phyloP scores from a whole-genome alignment of 2,888 invertebrate species.

The Cantharis rufa region DNA sequence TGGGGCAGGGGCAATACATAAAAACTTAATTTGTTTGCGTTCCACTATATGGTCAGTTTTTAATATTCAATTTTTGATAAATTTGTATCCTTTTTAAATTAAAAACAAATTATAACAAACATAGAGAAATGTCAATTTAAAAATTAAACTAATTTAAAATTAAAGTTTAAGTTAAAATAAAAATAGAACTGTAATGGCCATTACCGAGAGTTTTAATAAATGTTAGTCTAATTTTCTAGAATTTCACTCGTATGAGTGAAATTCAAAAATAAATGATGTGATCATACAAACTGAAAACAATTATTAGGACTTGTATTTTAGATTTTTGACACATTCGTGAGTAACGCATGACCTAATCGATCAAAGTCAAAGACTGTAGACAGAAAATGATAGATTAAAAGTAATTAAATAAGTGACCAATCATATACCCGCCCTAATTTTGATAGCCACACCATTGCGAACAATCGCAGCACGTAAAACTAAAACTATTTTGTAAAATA shows the following conservation, averaged over 20 bases:
- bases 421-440: slow-evolving; percentile 53
- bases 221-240: no score
- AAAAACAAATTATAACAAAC: no score
- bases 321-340: slow-evolving; percentile 31
- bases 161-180: no score
- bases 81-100: no score
- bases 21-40: no score
- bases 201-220: no score
- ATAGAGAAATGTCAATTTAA: no score
- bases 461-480: slow-evolving; percentile 40
- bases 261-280: background rate
- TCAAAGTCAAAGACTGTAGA: slow-evolving; percentile 54
- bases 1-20: no score
- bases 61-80: no score
- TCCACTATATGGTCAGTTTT: no score
- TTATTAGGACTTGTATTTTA: slow-evolving; percentile 21
- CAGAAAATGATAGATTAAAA: slow-evolving; percentile 54
- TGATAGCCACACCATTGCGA: slow-evolving; percentile 47
- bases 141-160: no score
- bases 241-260: background rate
- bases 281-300: slow-evolving; percentile 6
- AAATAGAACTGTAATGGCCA: no score
- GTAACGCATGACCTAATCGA: slow-evolving; percentile 44
- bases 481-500: slow-evolving; percentile 8
- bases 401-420: slow-evolving; percentile 57